Base-by-base conservation (phyloP, 2,888 invertebrate species). In the Sarcophaga carnaria region DNA sequence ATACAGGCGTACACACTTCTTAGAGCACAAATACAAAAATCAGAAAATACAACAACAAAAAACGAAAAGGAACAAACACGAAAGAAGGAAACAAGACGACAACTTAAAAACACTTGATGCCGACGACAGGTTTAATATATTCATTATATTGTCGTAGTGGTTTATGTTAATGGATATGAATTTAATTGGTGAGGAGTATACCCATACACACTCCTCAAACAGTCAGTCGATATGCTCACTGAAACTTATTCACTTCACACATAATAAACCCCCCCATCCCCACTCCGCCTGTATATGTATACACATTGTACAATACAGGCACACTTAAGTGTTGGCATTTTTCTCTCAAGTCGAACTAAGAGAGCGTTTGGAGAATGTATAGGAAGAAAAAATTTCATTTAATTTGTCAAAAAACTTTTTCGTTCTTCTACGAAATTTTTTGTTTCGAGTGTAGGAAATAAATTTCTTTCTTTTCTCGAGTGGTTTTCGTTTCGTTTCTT, bases 91-190 rank as follows among this genome's bases (percentile, higher is more conserved):
- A 37, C 37, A 37, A 63, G 63, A 81, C 70, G 47, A 76, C 59
- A 83, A 78, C 77, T 80, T 80, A 86, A 37, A 37, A 86, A 84
- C 87, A 87, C 87, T 87, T 87, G 87, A 87, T 81, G 87, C 81
- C 87, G 87, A 84, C 87, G 87, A 87, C 87, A 87, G 84, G 83
- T 87, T 87, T 87, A 87, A 87, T 87, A 84, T 87, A 87, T 84
- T 87, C 87, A 87, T 87, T 84, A 84, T 79, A 67, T 67, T 70
- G 64, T 76, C 64, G 83, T 71, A 81, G 86, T 81, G 75, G 83
- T 81, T 83, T 87, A 81, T 84, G 83, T 87, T 87, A 87, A 87
- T 87, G 87, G 83, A 84, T 87, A 81, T 84, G 83, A 84, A 76
- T 84, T 87, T 84, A 87, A 87, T 87, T 87, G 87, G 70, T 79